These are phyloP conservation scores for fruit fly (Drosophila melanogaster) DNA, from an alignment of 1,140 invertebrate species.

Conservation along the genomic window Release_6_plus_ISO1_MT NT_033777.3:26919001-26919500, in stretches of 20 bases:
- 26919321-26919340: conserved; percentile 6
- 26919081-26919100: conserved; percentile 23
- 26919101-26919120: conserved; percentile 19
- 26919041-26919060: conserved; percentile 27
- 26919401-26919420: conserved; percentile 22
- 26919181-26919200: conserved; percentile 61
- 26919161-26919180: conserved; percentile 60
- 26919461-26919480: conserved; percentile 60
- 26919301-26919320: not conserved
- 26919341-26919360: conserved; percentile 6
- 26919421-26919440: conserved; percentile 19
- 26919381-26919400: conserved; percentile 56
- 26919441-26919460: conserved; percentile 40
- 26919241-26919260: conserved; percentile 69
- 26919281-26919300: conserved; percentile 7
- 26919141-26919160: conserved; percentile 37
- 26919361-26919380: conserved; percentile 41
- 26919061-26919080: conserved; percentile 40
- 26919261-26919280: conserved; percentile 34
- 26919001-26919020: conserved; percentile 38
- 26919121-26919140: conserved; percentile 4
- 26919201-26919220: conserved; percentile 36
- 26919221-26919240: conserved; percentile 40
- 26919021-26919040: conserved; percentile 46
- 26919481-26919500: conserved; percentile 73